Percentiles rank a stretch among this genome's conserved stretches.
phyloP scores from a whole-genome alignment of 30 jellyfish, hydroid and myxozoan genomes.

The Chironex yamaguchii region DNA sequence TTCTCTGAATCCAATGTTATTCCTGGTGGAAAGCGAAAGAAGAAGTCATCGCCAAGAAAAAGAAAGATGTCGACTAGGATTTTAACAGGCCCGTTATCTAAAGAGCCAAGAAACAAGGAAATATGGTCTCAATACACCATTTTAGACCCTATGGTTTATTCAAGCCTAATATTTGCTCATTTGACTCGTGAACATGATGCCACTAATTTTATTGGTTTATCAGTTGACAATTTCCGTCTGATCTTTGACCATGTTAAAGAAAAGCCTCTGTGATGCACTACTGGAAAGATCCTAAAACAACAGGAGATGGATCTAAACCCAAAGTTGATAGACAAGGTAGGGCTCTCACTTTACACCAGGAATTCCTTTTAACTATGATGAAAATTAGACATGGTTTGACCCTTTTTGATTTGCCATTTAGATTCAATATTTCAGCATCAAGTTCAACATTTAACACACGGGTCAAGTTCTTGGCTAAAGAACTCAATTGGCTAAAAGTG shows the following conservation, averaged over 20 bases:
- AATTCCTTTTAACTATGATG: neutral
- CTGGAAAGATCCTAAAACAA: neutral
- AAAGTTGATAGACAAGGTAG: neutral
- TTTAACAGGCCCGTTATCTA: no score
- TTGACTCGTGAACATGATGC: neutral
- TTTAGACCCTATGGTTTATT: neutral
- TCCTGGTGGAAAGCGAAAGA: neutral
- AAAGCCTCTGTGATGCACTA: neutral
- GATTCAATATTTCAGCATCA: no score
- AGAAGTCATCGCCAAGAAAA: neutral
- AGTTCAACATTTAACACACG: neutral
- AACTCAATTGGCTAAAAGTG: no score
- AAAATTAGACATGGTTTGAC: neutral
- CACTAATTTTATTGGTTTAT: neutral
- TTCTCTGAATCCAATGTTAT: constrained; percentile 11
- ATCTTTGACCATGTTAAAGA: neutral
- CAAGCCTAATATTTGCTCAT: neutral
- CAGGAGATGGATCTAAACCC: neutral
- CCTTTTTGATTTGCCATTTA: neutral
- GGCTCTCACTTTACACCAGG: neutral
- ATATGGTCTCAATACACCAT: neutral
- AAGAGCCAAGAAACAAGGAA: no score
- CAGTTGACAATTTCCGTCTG: neutral
- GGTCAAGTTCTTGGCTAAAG: neutral
- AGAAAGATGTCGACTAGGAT: no score